Evolutionary conservation across 2,113 vertebrate genomes (phyloP), one percentile per base, ranked within the genome.

Genomic region (Paraplagusia blochii): DNA sequence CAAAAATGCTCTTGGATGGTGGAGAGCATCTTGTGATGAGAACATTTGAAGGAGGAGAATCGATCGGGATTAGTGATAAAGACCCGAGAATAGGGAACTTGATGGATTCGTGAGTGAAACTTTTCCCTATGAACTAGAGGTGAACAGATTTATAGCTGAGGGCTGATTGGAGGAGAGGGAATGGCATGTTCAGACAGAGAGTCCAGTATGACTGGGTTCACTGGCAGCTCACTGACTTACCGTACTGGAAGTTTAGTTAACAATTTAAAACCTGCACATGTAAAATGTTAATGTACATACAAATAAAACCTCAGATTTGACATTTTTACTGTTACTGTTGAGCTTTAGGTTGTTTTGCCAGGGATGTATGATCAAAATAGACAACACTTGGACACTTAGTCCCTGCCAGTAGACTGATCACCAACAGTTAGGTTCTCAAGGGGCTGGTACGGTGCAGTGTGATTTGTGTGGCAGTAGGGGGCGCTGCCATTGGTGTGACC

Each of bases 161-260:
- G 62, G 63, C 57, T 66, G 53, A 47, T 36, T 58, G 53, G 42
- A 29, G 74, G 53, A 78, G 46, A 44, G 60, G 70, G 71, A 60
- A 74, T 76, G 70, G 68, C 85, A 74, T 77, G 85, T 80, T 76
- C 64, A 75, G 77, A 61, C 79, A 80, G 72, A 85, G 52, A 76
- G 43, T 46, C 43, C 10, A 71, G 49, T 61, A 74, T 52, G 63
- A 70, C 50, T 43, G 12, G 43, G 48, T 66, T 72, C 50, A 74
- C 53, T 50, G 34, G 34, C 13, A 73, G 36, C 44, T 68, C 38
- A 50, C 14, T 61, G 38, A 50, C n/a, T 17, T 53, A 44, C 17
- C 22, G 1, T 39, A 53, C 17, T 67, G 17, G 55, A 50, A 51
- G 53, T 48, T 58, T 40, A 9, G 46, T 6, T 68, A 40, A 44